Conservation (phyloP, 2,888 invertebrate genomes). For the Drosophila meridionalis region DNA sequence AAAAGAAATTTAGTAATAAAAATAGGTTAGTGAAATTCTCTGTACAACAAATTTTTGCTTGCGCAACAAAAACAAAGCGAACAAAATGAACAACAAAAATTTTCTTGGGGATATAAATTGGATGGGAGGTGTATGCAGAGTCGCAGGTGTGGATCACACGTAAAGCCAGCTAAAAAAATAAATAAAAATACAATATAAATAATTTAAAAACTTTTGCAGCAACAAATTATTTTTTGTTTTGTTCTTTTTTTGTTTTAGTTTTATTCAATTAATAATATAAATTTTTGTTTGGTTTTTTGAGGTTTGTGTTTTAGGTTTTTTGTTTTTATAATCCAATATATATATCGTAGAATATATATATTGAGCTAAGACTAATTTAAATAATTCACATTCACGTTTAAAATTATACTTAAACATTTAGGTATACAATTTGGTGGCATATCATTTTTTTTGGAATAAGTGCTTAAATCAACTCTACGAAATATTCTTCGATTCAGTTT, state of each 20-base stretch:
- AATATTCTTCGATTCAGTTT: constrained; percentile 4
- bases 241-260: constrained; percentile 32
- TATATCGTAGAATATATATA: constrained; percentile 26
- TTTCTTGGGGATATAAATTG: constrained; percentile 15
- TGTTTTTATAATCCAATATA: constrained; percentile 19
- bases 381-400: constrained; percentile 52
- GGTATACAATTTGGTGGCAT: constrained; percentile 72
- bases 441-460: constrained; percentile 69
- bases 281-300: constrained; percentile 40
- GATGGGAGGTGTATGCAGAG: background rate
- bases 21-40: constrained; percentile 84
- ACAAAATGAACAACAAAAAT: constrained; percentile 27
- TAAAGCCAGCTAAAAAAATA: constrained; percentile 39
- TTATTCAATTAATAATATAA: constrained; percentile 70
- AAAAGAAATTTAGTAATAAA: constrained; percentile 84
- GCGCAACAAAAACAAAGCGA: constrained; percentile 24
- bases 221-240: constrained; percentile 45
- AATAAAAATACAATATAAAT: constrained; percentile 19
- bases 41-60: constrained; percentile 50
- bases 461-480: constrained; percentile 49
- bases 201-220: constrained; percentile 37
- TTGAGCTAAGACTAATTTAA: constrained; percentile 39
- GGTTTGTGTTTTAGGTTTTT: constrained; percentile 10
- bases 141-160: constrained; percentile 17
- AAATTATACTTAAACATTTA: constrained; percentile 51